Percentiles rank a stretch among this genome's conserved stretches.
phyloP scores from a whole-genome alignment of 1,140 invertebrate genomes.

The Calliphora vicina region DNA sequence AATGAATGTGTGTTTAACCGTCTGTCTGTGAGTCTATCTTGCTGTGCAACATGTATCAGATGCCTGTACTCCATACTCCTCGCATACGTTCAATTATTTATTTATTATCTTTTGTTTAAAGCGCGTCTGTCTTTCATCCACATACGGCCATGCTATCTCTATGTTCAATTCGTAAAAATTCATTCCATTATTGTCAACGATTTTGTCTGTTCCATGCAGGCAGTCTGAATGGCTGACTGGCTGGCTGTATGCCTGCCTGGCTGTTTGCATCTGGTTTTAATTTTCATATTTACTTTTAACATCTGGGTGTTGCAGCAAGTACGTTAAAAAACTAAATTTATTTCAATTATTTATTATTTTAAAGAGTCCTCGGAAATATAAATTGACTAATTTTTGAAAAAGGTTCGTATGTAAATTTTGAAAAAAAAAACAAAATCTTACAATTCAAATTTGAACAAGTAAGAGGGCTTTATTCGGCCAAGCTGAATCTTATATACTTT shows the following conservation, averaged over 20 bases:
- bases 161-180: neutral
- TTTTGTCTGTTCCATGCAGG: neutral
- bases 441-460: too few relatives aligned
- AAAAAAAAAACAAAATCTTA: too few relatives aligned
- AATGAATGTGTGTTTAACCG: neutral
- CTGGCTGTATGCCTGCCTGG: neutral
- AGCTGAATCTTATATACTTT: too few relatives aligned
- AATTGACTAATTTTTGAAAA: too few relatives aligned
- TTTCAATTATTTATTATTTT: neutral
- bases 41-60: neutral
- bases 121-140: neutral
- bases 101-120: neutral
- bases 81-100: constrained; percentile 13
- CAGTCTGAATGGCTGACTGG: neutral
- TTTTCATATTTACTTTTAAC: constrained; percentile 2
- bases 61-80: neutral
- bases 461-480: too few relatives aligned
- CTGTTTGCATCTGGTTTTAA: neutral
- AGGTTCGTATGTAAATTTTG: too few relatives aligned
- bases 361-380: neutral
- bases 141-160: neutral
- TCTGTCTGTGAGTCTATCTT: neutral
- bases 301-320: neutral
- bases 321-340: neutral
- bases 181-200: neutral